Base-by-base conservation (phyloP, 2,888 invertebrate genomes). In the Lasioglossum calceatum region DNA sequence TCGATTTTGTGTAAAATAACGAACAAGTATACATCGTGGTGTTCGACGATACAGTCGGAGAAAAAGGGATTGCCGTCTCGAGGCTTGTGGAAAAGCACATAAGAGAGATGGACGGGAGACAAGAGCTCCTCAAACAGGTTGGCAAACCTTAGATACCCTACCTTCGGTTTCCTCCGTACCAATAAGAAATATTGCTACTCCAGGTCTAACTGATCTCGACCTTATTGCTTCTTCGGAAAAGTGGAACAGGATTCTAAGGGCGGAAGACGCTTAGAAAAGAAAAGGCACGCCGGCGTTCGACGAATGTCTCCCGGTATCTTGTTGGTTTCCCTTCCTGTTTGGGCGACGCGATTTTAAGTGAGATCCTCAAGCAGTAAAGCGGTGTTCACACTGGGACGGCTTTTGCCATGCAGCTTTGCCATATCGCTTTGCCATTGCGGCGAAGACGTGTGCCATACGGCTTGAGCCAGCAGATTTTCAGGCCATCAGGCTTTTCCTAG, bases 161-260 rank as follows among this genome's bases (percentile, higher is more conserved):
- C 77, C 82, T 87, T 85, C 85, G 85, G 85, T 81, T 82, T 86
- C 87, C 88, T 90, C 79, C 87, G 84, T 81, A 90, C 89, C 92
- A 91, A 90, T 92, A 91, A 93, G 91, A 93, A 93, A 92, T 93
- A 93, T 93, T 93, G 93, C 93, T 93, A 92, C 91, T 93, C 89
- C 91, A 90, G 87, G 88, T 91, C 87, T 85, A 84, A 90, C 90
- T 90, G 91, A 90, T 92, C 89, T 89, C 90, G 87, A 88, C 90
- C 89, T 93, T 93, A 93, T 93, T 93, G 92, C 82, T 84, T 84
- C 82, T 42, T 82, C 84, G 80, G 77, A 78, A 70, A 82, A 84
- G 78, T 84, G 81, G 77, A 87, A 81, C 86, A 79, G 82, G 83
- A 85, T 79, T 79, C 77, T 58, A 77, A 58, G 79, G 81, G 70